Evolutionary conservation across 2,113 vertebrate species (phyloP).

Genomic region (Telmatochromis sp.): DNA sequence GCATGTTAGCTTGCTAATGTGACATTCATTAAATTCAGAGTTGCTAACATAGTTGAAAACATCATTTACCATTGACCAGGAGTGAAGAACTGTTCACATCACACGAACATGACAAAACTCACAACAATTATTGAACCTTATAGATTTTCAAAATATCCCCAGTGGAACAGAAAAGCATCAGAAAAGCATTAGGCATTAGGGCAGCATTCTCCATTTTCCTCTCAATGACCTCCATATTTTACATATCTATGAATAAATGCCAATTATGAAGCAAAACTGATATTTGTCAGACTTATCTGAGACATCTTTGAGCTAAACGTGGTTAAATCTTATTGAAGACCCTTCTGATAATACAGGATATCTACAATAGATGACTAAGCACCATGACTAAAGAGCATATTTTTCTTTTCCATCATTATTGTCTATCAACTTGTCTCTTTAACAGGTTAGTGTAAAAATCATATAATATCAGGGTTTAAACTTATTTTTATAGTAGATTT

Average conservation of each 20-base stretch:
- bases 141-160: background rate
- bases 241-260: background rate
- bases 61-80: background rate
- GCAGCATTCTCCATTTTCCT: background rate
- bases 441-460: slow-evolving; percentile 5
- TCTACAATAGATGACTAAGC: slow-evolving; percentile 23
- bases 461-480: background rate
- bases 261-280: slow-evolving; percentile 1
- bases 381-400: slow-evolving; percentile 38
- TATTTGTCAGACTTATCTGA: slow-evolving; percentile 36
- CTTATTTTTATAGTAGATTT: background rate
- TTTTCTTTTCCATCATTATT: slow-evolving; percentile 24
- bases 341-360: slow-evolving; percentile 43
- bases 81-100: background rate
- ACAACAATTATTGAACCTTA: background rate
- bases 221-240: background rate
- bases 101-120: background rate
- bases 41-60: background rate
- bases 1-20: background rate
- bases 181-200: background rate
- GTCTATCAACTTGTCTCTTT: slow-evolving; percentile 9
- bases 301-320: slow-evolving; percentile 23
- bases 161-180: background rate
- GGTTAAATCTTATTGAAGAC: slow-evolving; percentile 10
- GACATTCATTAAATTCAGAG: background rate